Evolutionary conservation across 1,140 invertebrate species (phyloP).

Genomic region (Leptinotarsa defecta): DNA sequence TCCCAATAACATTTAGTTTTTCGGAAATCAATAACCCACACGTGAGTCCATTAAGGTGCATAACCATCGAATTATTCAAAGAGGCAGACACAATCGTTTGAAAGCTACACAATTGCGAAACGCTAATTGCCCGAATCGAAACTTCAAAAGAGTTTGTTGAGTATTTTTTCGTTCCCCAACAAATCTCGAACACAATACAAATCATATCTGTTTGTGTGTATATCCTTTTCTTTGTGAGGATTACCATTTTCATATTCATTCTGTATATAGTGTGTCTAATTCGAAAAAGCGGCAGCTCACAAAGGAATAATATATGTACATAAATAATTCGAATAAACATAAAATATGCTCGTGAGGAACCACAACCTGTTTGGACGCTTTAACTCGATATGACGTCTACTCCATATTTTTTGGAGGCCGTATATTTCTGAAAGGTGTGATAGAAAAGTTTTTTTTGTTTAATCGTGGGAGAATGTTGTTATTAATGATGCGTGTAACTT

Average conservation of each 20-base stretch:
- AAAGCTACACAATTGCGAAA: conserved; percentile 18
- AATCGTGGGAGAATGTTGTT: conserved; percentile 33
- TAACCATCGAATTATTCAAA: conserved; percentile 4
- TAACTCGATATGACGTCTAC: conserved; percentile 36
- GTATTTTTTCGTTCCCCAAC: conserved; percentile 17
- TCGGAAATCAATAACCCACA: no score
- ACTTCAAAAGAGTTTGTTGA: conserved; percentile 10
- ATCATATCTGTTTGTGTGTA: conserved; percentile 45
- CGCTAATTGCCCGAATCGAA: conserved; percentile 14
- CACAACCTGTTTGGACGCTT: conserved; percentile 40
- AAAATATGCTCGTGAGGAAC: conserved; percentile 43
- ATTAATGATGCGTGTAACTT: conserved; percentile 40
- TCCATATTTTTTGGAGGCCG: conserved; percentile 33
- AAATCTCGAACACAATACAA: conserved; percentile 34
- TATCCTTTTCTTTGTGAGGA: conserved; percentile 37
- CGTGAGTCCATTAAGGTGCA: background rate
- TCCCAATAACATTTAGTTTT: no score
- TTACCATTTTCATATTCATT: conserved; percentile 43
- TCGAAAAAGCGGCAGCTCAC: conserved; percentile 42
- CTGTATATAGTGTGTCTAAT: conserved; percentile 41
- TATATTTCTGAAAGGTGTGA: conserved; percentile 30
- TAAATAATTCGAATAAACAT: conserved; percentile 47
- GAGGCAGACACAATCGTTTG: conserved; percentile 7
- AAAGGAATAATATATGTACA: conserved; percentile 45
- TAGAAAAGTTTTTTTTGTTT: conserved; percentile 23